phyloP scores from a whole-genome alignment of 2,888 invertebrate species.

The Rhaphigaster nebulosa region DNA sequence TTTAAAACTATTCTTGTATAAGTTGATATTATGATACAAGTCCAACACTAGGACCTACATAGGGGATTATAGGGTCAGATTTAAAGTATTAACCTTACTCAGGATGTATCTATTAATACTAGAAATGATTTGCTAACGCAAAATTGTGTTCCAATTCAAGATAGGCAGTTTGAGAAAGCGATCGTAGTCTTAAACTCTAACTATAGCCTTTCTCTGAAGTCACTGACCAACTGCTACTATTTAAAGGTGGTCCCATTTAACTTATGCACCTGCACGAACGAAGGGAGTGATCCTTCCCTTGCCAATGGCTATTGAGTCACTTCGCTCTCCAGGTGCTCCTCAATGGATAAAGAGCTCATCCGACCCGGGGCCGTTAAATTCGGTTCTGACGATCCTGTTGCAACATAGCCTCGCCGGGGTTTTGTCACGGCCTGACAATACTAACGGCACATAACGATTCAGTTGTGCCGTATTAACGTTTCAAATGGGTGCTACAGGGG shows the following conservation, averaged over 20 bases:
- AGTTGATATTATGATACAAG: too few species aligned
- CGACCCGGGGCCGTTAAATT: not conserved
- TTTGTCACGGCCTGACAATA: not conserved
- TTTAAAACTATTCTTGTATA: too few species aligned
- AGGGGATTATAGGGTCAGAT: too few species aligned
- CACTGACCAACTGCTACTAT: conserved; percentile 39
- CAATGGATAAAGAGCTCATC: conserved; percentile 28
- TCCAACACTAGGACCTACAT: too few species aligned
- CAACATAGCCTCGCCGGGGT: not conserved
- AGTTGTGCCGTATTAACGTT: not conserved
- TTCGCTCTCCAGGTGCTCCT: not conserved
- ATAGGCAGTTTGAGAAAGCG: not conserved
- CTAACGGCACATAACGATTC: not conserved
- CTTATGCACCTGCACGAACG: conserved; percentile 42
- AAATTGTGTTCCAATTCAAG: not conserved
- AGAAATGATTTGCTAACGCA: not conserved
- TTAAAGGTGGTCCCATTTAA: conserved; percentile 24
- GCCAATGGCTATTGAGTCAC: conserved; percentile 17
- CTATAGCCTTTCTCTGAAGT: not conserved
- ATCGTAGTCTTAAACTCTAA: not conserved
- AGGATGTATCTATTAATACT: not conserved
- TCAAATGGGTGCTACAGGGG: not conserved
- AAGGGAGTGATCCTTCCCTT: conserved; percentile 17
- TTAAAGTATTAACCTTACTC: not conserved
- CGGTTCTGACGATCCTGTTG: conserved; percentile 1